These are phyloP conservation scores for Fregetta grallaria DNA, from an alignment of 2,113 vertebrate species.

Conservation along the genomic window DNA sequence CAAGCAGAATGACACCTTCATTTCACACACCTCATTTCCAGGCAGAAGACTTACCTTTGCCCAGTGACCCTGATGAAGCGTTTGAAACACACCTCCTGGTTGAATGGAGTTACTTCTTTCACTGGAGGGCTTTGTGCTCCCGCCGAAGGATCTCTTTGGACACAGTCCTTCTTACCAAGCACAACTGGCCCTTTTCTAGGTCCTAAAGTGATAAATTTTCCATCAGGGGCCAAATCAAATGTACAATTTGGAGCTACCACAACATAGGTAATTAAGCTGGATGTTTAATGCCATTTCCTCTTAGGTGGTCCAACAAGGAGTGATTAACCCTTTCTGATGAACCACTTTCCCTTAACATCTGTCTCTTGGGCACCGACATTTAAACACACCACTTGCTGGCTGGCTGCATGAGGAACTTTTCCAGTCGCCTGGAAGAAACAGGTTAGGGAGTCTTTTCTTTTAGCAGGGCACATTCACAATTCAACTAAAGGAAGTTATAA, in stretches of 20 bases:
- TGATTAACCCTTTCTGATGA: background rate
- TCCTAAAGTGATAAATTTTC: background rate
- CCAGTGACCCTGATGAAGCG: rapidly evolving
- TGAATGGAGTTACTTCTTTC: background rate
- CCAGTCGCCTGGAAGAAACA: background rate
- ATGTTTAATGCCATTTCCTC: background rate
- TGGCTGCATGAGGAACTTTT: background rate
- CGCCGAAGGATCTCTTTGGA: background rate
- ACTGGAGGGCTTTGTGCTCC: background rate
- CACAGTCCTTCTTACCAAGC: background rate
- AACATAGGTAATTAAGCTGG: background rate
- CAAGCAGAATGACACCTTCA: background rate
- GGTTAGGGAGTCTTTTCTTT: background rate
- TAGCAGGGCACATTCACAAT: background rate
- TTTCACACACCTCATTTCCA: background rate
- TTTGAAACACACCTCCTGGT: background rate
- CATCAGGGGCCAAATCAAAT: background rate
- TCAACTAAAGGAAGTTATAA: background rate
- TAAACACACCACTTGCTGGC: background rate
- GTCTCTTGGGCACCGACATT: background rate
- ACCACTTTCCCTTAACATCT: background rate
- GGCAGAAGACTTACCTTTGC: background rate
- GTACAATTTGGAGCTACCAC: background rate
- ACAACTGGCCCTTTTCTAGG: background rate
- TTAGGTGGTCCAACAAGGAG: background rate